These are phyloP conservation scores for Sisyra nigra DNA, from an alignment of 2,888 invertebrate genomes.

Conservation along the genomic window DNA sequence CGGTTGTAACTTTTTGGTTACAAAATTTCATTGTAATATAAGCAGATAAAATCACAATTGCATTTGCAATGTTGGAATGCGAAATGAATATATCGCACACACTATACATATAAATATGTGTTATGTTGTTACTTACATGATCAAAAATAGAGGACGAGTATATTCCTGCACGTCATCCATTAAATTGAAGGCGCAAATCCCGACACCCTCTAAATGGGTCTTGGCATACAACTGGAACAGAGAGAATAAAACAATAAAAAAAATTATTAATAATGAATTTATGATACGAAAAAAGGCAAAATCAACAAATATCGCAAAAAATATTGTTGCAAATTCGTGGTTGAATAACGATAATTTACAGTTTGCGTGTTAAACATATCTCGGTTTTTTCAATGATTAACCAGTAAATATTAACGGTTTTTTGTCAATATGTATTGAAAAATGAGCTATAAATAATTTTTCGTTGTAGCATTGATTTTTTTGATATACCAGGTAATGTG, in stretches of 20 bases:
- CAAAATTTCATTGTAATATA: no score
- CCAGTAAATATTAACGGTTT: no score
- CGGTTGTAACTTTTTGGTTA: no score
- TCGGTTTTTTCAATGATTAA: no score
- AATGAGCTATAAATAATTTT: no score
- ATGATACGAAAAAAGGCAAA: neutral
- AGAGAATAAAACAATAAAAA: slow-evolving; percentile 7
- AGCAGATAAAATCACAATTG: no score
- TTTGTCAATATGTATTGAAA: no score
- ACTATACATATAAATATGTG: neutral
- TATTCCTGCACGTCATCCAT: slow-evolving; percentile 51
- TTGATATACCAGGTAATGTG: no score
- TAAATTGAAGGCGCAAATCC: slow-evolving; percentile 45
- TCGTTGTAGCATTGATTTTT: no score
- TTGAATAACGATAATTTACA: neutral
- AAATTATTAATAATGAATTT: neutral
- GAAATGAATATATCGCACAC: slow-evolving; percentile 24
- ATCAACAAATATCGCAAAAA: neutral
- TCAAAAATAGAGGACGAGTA: slow-evolving; percentile 41
- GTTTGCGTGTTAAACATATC: no score
- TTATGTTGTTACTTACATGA: slow-evolving; percentile 34
- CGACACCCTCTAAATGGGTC: slow-evolving; percentile 34
- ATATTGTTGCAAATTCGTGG: neutral
- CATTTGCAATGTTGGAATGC: no score
- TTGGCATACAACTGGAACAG: slow-evolving; percentile 32